Conservation (phyloP, 2,113 vertebrate genomes). For the Otus sunia region DNA sequence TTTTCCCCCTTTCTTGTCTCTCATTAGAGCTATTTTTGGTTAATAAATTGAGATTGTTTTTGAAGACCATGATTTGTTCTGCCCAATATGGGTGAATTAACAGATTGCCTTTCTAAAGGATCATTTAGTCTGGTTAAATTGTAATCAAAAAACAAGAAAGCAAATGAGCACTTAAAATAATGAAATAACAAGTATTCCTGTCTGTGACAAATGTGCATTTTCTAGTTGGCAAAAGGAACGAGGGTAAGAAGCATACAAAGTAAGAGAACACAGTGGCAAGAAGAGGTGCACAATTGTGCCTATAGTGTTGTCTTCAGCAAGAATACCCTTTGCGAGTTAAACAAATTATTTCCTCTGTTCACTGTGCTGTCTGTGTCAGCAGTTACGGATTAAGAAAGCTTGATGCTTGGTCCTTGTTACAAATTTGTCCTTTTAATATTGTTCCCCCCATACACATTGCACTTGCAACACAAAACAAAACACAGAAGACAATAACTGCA, state of each 20-base stretch:
- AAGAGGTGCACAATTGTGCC: not conserved
- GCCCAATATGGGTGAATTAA: not conserved
- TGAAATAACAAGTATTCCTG: not conserved
- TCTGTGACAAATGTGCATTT: not conserved
- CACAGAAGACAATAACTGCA: not conserved
- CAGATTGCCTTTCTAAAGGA: not conserved
- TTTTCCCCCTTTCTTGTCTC: not conserved
- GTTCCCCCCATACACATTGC: not conserved
- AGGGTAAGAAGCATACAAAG: not conserved
- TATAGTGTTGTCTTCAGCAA: not conserved
- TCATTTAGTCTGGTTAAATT: conserved; percentile 14
- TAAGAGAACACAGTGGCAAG: not conserved
- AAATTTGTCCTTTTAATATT: not conserved
- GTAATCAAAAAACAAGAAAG: not conserved
- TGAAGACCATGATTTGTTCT: not conserved
- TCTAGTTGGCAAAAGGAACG: too few species aligned
- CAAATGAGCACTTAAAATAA: not conserved
- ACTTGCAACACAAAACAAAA: not conserved
- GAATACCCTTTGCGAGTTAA: not conserved
- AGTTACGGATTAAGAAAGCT: not conserved
- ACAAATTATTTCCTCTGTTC: not conserved
- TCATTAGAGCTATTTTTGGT: not conserved
- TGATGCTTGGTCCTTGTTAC: not conserved
- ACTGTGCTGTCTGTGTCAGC: not conserved
- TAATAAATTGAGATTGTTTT: not conserved